A percentile compares a stretch with the other conserved stretches of the same genome.
Conservation (phyloP, 2,113 vertebrate genomes). For the Acanthochromis polyacanthus region DNA sequence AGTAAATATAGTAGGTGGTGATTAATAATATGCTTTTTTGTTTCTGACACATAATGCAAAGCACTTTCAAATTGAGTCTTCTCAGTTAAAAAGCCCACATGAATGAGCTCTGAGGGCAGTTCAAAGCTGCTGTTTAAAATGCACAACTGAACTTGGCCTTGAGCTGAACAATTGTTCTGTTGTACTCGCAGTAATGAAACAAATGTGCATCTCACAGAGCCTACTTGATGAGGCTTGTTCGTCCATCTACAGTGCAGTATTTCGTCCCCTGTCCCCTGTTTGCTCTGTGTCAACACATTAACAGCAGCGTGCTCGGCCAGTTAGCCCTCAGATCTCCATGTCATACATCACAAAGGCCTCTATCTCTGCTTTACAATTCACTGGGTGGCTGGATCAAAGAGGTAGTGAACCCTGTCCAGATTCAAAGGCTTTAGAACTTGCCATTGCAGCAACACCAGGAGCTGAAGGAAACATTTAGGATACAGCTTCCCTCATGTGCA, state of each 20-base stretch:
- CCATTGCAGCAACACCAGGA: slow-evolving; percentile 1
- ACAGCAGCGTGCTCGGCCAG: slow-evolving; percentile 28
- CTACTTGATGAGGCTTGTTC: background rate
- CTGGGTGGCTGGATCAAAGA: slow-evolving; percentile 44
- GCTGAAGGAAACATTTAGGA: slow-evolving; percentile 3
- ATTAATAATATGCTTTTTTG: no score
- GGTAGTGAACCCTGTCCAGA: background rate
- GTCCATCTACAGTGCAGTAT: background rate
- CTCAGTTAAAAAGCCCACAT: background rate
- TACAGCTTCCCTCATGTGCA: background rate
- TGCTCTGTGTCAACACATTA: slow-evolving; percentile 32
- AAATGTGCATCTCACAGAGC: slow-evolving; percentile 17
- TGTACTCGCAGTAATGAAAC: background rate
- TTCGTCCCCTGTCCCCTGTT: background rate
- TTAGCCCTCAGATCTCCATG: slow-evolving; percentile 43
- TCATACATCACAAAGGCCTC: slow-evolving; percentile 61
- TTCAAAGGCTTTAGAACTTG: slow-evolving; percentile 18
- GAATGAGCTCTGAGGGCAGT: background rate
- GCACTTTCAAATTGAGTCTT: background rate
- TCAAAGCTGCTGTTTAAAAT: background rate
- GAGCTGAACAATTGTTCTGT: background rate
- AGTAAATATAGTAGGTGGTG: no score
- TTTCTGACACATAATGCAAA: background rate
- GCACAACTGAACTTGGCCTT: background rate
- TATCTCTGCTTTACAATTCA: slow-evolving; percentile 47